These are phyloP conservation scores for Dicyrtoma fusca DNA, from an alignment of 2,888 invertebrate species.

Conservation along the genomic window DNA sequence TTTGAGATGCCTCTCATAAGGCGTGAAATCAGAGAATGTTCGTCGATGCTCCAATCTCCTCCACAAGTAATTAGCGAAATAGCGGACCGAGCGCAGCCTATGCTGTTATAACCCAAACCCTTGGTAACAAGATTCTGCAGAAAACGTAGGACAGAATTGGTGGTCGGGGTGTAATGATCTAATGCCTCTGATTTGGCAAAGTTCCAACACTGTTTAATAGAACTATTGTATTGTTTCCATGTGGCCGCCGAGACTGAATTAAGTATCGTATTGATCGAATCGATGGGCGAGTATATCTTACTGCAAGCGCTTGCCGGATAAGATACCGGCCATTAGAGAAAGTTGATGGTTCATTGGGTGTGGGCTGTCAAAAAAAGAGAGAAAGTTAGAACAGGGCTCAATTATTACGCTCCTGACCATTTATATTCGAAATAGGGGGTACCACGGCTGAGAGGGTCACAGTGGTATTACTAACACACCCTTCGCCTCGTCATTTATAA, in stretches of 20 bases:
- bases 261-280: not conserved
- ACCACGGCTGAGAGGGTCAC: conserved; percentile 39
- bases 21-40: conserved; percentile 22
- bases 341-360: conserved; percentile 1
- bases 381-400: not conserved
- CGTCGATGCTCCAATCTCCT: not conserved
- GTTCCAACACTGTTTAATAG: conserved; percentile 17
- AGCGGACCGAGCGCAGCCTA: conserved; percentile 32
- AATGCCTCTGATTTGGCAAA: conserved; percentile 11
- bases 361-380: not conserved
- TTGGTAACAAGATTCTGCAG: not conserved
- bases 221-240: conserved; percentile 26
- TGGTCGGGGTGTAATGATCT: not conserved
- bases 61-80: conserved; percentile 9
- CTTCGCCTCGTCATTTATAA: conserved; percentile 25
- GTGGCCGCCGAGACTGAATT: not conserved
- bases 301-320: conserved; percentile 24
- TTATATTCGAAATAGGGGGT: conserved; percentile 23
- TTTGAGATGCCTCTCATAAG: conserved; percentile 27
- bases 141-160: not conserved
- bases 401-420: conserved; percentile 10
- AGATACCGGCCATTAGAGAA: conserved; percentile 2
- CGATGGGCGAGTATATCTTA: too few species aligned
- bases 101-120: conserved; percentile 15
- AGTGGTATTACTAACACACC: conserved; percentile 35